A percentile compares a stretch with the other conserved stretches of the same genome.
Conservation (phyloP, 2,797 vertebrate genomes). For the Hemibagrus guttatus region DNA sequence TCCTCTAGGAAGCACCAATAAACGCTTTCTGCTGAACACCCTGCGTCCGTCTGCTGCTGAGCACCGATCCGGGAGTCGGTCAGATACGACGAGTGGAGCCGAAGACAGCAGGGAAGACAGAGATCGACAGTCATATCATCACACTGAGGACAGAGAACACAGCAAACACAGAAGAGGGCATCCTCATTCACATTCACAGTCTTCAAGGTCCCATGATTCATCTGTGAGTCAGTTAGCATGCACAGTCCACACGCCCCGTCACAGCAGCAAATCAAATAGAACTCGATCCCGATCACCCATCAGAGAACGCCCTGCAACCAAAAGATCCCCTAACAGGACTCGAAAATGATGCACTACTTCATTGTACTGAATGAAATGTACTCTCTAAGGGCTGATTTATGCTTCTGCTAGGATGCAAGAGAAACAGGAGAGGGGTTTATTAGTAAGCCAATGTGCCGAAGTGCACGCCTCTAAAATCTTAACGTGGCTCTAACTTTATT, state of each 20-base stretch:
- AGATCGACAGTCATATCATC: conserved; percentile 7
- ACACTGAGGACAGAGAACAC: conserved; percentile 46
- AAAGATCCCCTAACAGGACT: conserved; percentile 30
- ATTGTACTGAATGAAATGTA: background rate
- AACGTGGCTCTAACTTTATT: background rate
- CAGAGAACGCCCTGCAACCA: conserved; percentile 13
- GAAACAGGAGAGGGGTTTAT: background rate
- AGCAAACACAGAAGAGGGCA: conserved; percentile 47
- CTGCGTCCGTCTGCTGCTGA: conserved; percentile 82
- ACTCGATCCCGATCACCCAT: conserved; percentile 51
- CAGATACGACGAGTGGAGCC: conserved; percentile 47
- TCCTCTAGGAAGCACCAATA: conserved; percentile 90
- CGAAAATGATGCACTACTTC: conserved; percentile 31
- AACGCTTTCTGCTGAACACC: conserved; percentile 95
- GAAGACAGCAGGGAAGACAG: conserved; percentile 49
- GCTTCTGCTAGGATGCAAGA: background rate
- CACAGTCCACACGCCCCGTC: conserved; percentile 32
- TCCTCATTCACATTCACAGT: conserved; percentile 46
- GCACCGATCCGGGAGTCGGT: conserved; percentile 42
- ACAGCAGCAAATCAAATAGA: conserved; percentile 38
- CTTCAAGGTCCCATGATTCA: conserved; percentile 33
- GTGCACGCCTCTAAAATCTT: background rate
- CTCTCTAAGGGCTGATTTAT: conserved; percentile 11
- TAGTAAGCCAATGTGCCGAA: background rate
- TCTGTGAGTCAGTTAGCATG: conserved; percentile 38